A percentile compares a stretch with the other conserved stretches of the same genome.
phyloP scores from a whole-genome alignment of 2,797 vertebrate genomes.

The Rhinella marina region DNA sequence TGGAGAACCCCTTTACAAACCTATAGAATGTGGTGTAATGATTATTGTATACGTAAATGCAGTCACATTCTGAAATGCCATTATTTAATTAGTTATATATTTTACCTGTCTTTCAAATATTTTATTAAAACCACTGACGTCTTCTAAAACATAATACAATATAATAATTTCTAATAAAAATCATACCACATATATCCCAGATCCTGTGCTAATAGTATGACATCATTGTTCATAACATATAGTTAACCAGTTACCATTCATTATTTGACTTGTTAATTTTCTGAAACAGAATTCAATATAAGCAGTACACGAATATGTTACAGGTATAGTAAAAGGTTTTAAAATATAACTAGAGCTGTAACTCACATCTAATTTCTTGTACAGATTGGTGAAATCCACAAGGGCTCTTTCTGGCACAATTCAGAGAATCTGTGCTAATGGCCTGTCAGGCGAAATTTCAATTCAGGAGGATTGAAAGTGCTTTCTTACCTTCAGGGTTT shows the following conservation, averaged over 20 bases:
- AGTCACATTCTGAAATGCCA: no score
- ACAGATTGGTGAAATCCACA: conserved; percentile 69
- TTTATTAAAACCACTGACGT: not conserved
- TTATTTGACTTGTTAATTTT: not conserved
- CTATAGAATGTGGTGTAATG: not conserved
- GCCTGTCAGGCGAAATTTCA: conserved; percentile 65
- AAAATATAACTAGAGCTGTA: conserved; percentile 32
- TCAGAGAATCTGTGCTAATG: conserved; percentile 65
- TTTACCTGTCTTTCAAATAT: not conserved
- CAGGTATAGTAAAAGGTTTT: not conserved
- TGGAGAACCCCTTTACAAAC: no score
- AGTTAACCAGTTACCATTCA: not conserved
- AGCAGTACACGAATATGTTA: not conserved
- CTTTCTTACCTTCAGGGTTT: conserved; percentile 71
- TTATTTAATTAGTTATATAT: no score
- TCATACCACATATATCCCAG: not conserved
- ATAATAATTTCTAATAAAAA: not conserved
- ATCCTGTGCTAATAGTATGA: not conserved
- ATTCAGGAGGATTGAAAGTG: conserved; percentile 59
- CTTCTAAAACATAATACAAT: not conserved
- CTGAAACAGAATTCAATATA: not conserved
- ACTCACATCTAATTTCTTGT: conserved; percentile 61
- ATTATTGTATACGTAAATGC: not conserved
- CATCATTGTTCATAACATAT: not conserved
- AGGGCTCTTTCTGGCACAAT: conserved; percentile 66